Conservation (phyloP, 2,113 vertebrate species). For the Phocoena sinus region DNA sequence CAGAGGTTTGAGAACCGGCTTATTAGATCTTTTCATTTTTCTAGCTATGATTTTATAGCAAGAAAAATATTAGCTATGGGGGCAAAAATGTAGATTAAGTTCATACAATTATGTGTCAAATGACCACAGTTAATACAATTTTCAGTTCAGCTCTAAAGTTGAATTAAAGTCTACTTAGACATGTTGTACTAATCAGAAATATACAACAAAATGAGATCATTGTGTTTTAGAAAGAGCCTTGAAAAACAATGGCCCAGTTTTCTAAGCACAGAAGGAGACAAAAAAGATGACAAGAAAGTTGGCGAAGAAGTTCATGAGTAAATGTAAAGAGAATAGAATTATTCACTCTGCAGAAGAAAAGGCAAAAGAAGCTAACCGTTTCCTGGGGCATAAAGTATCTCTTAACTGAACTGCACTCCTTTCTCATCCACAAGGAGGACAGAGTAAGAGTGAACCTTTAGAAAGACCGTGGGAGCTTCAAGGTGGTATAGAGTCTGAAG, state of each 20-base stretch:
- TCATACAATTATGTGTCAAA: conserved; percentile 59
- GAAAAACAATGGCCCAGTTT: conserved; percentile 19
- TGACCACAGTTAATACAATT: conserved; percentile 54
- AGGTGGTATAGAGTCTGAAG: background rate
- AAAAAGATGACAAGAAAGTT: conserved; percentile 24
- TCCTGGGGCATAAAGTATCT: background rate
- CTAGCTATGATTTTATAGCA: conserved; percentile 60
- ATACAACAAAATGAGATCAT: conserved; percentile 50
- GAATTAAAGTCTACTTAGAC: conserved; percentile 34
- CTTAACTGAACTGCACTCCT: background rate
- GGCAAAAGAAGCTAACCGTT: background rate
- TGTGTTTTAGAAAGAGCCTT: conserved; percentile 28
- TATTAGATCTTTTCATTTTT: conserved; percentile 65
- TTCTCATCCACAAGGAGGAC: background rate
- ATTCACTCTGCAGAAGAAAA: background rate
- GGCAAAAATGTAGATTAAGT: conserved; percentile 63
- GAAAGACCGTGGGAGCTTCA: background rate
- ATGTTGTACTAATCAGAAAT: conserved; percentile 49
- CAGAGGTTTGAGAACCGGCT: conserved; percentile 44
- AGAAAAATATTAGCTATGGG: conserved; percentile 63
- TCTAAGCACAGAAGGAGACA: conserved; percentile 30
- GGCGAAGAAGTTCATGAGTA: background rate
- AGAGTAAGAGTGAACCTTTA: background rate
- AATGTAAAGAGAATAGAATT: conserved; percentile 3
- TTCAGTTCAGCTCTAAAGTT: conserved; percentile 56